A percentile compares a stretch with the other conserved stretches of the same genome.
Conservation (phyloP, 2,888 invertebrate species). For the Belgica antarctica region DNA sequence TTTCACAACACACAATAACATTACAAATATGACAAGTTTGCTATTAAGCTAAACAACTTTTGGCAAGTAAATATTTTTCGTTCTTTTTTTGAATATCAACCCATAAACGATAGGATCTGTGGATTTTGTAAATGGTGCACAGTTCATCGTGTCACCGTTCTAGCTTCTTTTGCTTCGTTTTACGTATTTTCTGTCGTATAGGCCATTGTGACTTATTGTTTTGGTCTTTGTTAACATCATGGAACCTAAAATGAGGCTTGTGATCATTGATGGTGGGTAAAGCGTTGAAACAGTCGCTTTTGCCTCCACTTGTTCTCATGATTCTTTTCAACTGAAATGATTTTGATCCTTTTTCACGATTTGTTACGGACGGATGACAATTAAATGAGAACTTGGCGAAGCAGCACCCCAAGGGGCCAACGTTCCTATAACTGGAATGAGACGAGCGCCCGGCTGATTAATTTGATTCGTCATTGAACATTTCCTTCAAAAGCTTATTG, state of each 20-base stretch:
- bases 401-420: conserved; percentile 12
- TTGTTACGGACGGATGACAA: conserved; percentile 20
- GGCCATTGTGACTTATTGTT: conserved; percentile 34
- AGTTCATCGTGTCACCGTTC: not conserved
- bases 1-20: conserved; percentile 5
- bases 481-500: conserved; percentile 46
- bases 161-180: not conserved
- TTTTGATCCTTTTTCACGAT: not conserved
- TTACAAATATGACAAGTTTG: not conserved
- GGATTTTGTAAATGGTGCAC: not conserved
- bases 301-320: not conserved
- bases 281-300: no score
- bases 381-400: not conserved
- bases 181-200: conserved; percentile 27
- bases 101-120: not conserved
- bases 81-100: not conserved
- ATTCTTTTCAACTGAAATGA: not conserved
- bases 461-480: conserved; percentile 34
- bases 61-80: not conserved
- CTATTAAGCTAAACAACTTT: not conserved
- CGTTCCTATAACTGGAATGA: not conserved
- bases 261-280: conserved; percentile 2
- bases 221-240: conserved; percentile 32
- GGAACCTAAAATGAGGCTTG: not conserved
- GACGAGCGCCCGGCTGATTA: conserved; percentile 9